A percentile compares a stretch with the other conserved stretches of the same genome.
Evolutionary conservation across 1,140 invertebrate species (phyloP).

Genomic region (Pachypeltis micranthus): DNA sequence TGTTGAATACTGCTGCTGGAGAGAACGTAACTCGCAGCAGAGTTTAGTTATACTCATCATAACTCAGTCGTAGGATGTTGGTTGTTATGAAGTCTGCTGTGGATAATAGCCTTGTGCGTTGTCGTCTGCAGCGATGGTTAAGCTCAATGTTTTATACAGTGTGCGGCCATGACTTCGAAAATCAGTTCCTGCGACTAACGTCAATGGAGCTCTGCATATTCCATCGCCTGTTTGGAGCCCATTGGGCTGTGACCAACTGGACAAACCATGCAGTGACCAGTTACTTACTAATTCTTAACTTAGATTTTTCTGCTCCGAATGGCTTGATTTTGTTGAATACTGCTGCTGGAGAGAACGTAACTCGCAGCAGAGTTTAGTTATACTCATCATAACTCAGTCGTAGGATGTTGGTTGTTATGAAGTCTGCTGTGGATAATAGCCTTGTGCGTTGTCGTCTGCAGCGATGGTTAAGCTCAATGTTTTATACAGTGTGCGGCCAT

Average conservation of each 20-base stretch:
- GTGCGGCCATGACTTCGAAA: not conserved
- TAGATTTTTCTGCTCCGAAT: too few relatives aligned
- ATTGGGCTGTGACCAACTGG: slow-evolving; percentile 49
- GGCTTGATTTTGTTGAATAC: too few relatives aligned
- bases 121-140: not conserved
- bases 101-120: not conserved
- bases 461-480: not conserved
- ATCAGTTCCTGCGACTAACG: not conserved
- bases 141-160: not conserved
- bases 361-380: too few relatives aligned
- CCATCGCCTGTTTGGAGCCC: slow-evolving; percentile 53
- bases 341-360: too few relatives aligned
- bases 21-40: too few relatives aligned
- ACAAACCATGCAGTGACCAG: slow-evolving; percentile 59
- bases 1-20: too few relatives aligned
- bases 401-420: too few relatives aligned
- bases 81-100: not conserved
- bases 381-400: too few relatives aligned
- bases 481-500: slow-evolving; percentile 28
- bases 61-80: too few relatives aligned
- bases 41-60: too few relatives aligned
- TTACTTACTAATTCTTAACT: too few relatives aligned
- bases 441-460: not conserved
- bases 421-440: not conserved
- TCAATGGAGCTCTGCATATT: slow-evolving; percentile 42